These are phyloP conservation scores for Pseudomyrmex cubaensis DNA, from an alignment of 1,140 invertebrate genomes.

Conservation along the genomic window DNA sequence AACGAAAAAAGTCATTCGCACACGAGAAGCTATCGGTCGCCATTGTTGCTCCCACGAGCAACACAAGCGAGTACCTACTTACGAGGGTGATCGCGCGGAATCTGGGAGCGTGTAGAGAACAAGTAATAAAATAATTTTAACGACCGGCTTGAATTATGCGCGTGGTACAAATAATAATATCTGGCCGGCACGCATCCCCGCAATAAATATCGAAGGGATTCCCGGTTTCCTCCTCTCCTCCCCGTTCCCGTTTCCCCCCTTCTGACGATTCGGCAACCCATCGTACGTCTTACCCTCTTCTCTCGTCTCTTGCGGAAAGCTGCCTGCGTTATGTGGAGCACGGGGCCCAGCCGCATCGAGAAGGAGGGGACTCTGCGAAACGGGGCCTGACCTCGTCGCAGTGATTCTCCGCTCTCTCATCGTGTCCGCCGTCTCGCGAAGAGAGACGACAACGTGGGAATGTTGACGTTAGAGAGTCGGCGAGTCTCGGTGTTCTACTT, in stretches of 20 bases:
- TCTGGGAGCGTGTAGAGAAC: constrained; percentile 79
- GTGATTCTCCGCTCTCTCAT: constrained; percentile 64
- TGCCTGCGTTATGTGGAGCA: constrained; percentile 78
- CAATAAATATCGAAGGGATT: constrained; percentile 81
- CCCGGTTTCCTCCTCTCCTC: constrained; percentile 23
- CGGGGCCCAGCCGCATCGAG: constrained; percentile 59
- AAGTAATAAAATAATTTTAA: constrained; percentile 84
- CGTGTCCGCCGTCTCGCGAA: background rate
- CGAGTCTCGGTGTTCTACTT: background rate
- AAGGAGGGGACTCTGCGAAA: constrained; percentile 70
- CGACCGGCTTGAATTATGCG: constrained; percentile 84
- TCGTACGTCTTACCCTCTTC: constrained; percentile 62
- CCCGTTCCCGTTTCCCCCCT: constrained; percentile 7
- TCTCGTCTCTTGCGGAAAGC: constrained; percentile 59
- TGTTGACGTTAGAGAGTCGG: background rate
- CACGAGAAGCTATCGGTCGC: background rate
- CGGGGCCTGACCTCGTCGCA: constrained; percentile 66
- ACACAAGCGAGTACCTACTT: background rate
- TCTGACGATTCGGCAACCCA: constrained; percentile 59
- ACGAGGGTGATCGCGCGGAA: constrained; percentile 66
- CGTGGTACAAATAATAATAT: constrained; percentile 84
- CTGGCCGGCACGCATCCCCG: constrained; percentile 81
- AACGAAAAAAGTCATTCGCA: too few relatives aligned
- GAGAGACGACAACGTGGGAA: constrained; percentile 65
- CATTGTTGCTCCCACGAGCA: constrained; percentile 6